phyloP scores from a whole-genome alignment of 1,140 invertebrate species.

The Aricia agestis region DNA sequence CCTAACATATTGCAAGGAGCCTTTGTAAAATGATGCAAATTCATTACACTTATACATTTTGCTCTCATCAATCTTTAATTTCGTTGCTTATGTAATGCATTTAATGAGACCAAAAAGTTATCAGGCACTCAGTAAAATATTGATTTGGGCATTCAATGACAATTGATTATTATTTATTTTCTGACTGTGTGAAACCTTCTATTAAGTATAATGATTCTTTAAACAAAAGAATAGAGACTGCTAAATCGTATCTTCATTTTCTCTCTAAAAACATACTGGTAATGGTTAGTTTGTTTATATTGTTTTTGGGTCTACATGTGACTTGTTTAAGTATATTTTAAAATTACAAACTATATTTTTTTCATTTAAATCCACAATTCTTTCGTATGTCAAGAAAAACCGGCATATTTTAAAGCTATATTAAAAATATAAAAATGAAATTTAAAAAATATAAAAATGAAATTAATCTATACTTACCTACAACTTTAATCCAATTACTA shows the following conservation, averaged over 20 bases:
- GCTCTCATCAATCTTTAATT: too few species aligned
- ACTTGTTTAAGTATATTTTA: constrained; percentile 12
- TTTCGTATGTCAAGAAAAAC: too few species aligned
- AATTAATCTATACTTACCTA: not conserved
- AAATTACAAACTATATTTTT: not conserved
- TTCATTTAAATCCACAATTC: not conserved
- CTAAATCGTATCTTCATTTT: not conserved
- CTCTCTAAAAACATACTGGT: constrained; percentile 11
- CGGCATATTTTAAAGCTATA: too few species aligned
- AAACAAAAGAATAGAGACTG: constrained; percentile 5
- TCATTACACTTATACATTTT: too few species aligned
- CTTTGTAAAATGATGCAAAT: too few species aligned
- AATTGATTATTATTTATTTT: not conserved
- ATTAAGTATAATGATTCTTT: not conserved
- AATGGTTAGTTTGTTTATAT: constrained; percentile 9
- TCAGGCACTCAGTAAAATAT: too few species aligned
- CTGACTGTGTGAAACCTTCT: not conserved
- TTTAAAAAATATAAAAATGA: too few species aligned
- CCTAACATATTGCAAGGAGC: too few species aligned
- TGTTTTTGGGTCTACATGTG: constrained; percentile 14
- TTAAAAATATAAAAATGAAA: too few species aligned
- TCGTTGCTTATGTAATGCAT: too few species aligned
- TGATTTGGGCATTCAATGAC: not conserved
- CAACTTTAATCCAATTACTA: not conserved
- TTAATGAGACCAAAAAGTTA: too few species aligned